Base-by-base conservation (phyloP, 1,140 invertebrate genomes). In the Scaptomyza montana region DNA sequence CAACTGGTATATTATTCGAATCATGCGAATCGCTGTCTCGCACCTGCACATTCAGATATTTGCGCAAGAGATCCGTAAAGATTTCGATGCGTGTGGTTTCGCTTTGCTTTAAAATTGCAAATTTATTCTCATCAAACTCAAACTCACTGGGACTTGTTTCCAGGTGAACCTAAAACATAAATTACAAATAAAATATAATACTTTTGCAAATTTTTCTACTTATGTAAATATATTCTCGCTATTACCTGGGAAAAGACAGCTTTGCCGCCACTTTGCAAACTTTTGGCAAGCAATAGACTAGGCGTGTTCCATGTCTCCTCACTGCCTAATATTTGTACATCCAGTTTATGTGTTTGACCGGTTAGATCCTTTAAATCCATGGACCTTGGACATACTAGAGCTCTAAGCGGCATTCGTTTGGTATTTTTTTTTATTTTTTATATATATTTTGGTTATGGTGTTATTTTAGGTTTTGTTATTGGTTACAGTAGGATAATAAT, bases 301-400 rank as follows among this genome's bases (percentile, higher is more conserved):
- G 96, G 96, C 3, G 96, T 97, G 39, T 97, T 95, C 95, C 96
- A 97, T 0, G 96, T 97, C 90, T 97, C 96, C 82, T 97, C 96
- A 0, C 94, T 95, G 0, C 96, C 96, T 33, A 98, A 90, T 12
- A 97, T 94, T 85, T 95, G 94, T 1, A 97, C 94, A 49, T 95
- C 93, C 53, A 97, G 92, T 39, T 94, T 94, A 78, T 97, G 95
- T 10, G 92, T 92, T 36, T 95, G 94, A 1, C 95, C 95, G 21
- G 93, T 93, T 64, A 95, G 94, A 87, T 96, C 95, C 41, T 91
- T 90, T n/a, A 95, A 92, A 74, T 93, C 94, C 12, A 94, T 80
- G 68, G 91, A 92, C 89, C 91, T 92, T 91, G 91, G 91, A 90
- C 89, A 92, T 81, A 92, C 89, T 91, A 92, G 73, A 90, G 80